These are phyloP conservation scores for Horisme vitalbata DNA, from an alignment of 2,888 invertebrate genomes.

Conservation along the genomic window DNA sequence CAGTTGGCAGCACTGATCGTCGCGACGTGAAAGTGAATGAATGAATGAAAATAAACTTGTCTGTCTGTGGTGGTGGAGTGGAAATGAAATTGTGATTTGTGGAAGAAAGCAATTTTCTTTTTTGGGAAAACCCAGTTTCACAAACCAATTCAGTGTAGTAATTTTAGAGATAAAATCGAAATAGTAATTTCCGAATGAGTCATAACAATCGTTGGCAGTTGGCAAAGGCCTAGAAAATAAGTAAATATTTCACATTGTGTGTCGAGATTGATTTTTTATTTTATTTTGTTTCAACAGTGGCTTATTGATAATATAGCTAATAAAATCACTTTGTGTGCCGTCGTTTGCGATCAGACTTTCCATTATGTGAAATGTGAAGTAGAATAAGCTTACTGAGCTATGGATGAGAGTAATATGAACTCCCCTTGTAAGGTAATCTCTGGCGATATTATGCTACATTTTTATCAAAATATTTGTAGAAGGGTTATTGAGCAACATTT, in stretches of 20 bases:
- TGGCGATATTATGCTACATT: conserved; percentile 54
- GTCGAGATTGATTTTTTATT: conserved; percentile 73
- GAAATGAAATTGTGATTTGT: too few relatives aligned
- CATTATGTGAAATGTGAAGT: conserved; percentile 73
- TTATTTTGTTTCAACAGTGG: conserved; percentile 75
- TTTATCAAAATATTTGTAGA: conserved; percentile 41
- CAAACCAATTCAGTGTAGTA: conserved; percentile 4
- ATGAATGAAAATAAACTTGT: too few relatives aligned
- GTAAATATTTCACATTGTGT: conserved; percentile 74
- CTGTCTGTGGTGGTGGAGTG: too few relatives aligned
- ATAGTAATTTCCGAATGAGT: conserved; percentile 32
- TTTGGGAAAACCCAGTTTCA: conserved; percentile 45
- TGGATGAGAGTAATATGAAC: conserved; percentile 76
- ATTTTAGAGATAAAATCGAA: conserved; percentile 12
- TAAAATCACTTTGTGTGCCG: conserved; percentile 69
- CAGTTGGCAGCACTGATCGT: too few relatives aligned
- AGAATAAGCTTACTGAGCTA: conserved; percentile 66
- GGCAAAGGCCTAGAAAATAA: conserved; percentile 47
- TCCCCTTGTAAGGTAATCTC: conserved; percentile 79
- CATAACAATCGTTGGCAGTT: conserved; percentile 44
- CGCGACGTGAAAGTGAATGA: too few relatives aligned
- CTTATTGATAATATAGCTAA: conserved; percentile 76
- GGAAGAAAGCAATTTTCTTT: conserved; percentile 41
- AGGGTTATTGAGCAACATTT: conserved; percentile 36
- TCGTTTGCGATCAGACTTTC: conserved; percentile 63